Percentiles rank a stretch among this genome's conserved stretches.
Evolutionary conservation across 1,140 invertebrate genomes (phyloP).

Genomic region (Scaptomyza hsui): DNA sequence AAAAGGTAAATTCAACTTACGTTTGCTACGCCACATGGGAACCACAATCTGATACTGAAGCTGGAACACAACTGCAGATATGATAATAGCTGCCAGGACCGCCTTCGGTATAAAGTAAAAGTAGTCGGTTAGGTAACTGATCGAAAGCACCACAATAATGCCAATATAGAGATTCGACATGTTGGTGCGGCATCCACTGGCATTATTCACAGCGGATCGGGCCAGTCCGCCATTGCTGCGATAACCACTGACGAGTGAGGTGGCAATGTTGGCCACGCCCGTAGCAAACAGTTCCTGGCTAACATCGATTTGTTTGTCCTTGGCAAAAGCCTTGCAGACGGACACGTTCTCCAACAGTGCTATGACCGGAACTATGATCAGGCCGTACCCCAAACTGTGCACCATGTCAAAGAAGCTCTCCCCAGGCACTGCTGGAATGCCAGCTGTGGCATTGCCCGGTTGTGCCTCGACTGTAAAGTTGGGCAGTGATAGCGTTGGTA

Average conservation of each 20-base stretch:
- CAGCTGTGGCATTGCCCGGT: conserved; percentile 83
- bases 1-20: conserved; percentile 84
- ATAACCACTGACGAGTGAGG: conserved; percentile 93
- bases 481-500: conserved; percentile 87
- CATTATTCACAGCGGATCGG: conserved; percentile 94
- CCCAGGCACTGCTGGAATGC: conserved; percentile 60
- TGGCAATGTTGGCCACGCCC: conserved; percentile 93
- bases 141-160: conserved; percentile 89
- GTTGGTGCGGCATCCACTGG: conserved; percentile 94
- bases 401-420: conserved; percentile 88
- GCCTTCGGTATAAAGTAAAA: conserved; percentile 93
- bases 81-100: conserved; percentile 91
- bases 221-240: conserved; percentile 94
- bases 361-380: conserved; percentile 92
- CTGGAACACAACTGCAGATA: conserved; percentile 93
- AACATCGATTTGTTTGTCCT: conserved; percentile 92
- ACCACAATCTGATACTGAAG: conserved; percentile 91
- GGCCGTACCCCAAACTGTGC: conserved; percentile 89
- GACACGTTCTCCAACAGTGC: conserved; percentile 93
- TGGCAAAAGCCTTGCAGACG: conserved; percentile 91
- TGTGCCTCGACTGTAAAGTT: conserved; percentile 86
- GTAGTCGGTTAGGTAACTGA: conserved; percentile 90
- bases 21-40: conserved; percentile 92
- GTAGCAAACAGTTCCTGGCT: conserved; percentile 94
- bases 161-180: conserved; percentile 90